Evolutionary conservation across 1,140 invertebrate genomes (phyloP).

Genomic region (Formica selysi): DNA sequence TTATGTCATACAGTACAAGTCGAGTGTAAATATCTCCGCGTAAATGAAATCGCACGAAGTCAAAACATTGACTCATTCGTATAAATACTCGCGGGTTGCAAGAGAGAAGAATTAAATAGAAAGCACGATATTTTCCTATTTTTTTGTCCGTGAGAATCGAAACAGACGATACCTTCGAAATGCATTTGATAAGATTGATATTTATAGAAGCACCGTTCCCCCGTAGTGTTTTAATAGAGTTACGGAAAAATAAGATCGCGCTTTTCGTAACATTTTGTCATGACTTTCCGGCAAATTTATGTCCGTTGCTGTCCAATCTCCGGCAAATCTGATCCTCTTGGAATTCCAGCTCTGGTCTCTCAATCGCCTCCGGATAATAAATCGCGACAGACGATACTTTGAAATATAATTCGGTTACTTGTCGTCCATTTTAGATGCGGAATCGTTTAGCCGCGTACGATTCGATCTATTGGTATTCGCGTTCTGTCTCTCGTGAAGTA

Average conservation of each 20-base stretch:
- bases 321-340: neutral
- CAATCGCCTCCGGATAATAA: neutral
- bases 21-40: neutral
- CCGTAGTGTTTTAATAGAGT: slow-evolving; percentile 23
- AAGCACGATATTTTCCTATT: slow-evolving; percentile 24
- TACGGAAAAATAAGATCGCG: slow-evolving; percentile 43
- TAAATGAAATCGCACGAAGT: neutral
- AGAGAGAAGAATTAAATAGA: neutral
- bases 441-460: slow-evolving; percentile 18
- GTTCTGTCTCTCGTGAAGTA: neutral
- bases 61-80: neutral
- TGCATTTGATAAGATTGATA: neutral
- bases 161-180: slow-evolving; percentile 8
- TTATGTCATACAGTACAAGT: neutral
- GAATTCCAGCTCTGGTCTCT: neutral
- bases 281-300: slow-evolving; percentile 37
- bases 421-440: neutral
- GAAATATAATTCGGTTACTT: slow-evolving; percentile 16
- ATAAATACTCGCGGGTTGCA: slow-evolving; percentile 32
- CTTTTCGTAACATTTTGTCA: slow-evolving; percentile 28
- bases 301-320: neutral
- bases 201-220: slow-evolving; percentile 29
- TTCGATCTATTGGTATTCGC: slow-evolving; percentile 26
- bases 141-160: neutral
- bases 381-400: neutral